Conservation (phyloP, 2,888 invertebrate genomes). For the Watsonalla binaria region DNA sequence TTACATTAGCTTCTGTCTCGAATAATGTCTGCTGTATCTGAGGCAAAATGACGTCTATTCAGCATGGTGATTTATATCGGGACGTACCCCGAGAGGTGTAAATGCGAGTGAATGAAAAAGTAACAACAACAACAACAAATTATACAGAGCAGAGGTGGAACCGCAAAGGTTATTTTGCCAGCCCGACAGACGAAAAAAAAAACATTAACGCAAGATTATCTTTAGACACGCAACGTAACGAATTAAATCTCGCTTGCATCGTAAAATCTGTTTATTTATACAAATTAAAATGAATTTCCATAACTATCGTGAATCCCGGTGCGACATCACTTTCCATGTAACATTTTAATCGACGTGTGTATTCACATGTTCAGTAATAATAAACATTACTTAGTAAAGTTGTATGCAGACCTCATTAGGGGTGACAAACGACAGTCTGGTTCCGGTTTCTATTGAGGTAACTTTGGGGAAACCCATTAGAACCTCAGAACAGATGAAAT, state of each 20-base stretch:
- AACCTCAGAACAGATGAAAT: constrained; percentile 34
- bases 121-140: neutral
- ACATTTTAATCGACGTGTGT: neutral
- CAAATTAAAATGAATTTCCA: neutral
- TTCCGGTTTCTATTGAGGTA: constrained; percentile 34
- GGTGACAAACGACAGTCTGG: constrained; percentile 38
- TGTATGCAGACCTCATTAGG: constrained; percentile 33
- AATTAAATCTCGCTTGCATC: neutral
- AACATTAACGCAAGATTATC: neutral
- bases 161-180: neutral
- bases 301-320: neutral
- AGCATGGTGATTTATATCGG: neutral
- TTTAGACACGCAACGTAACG: neutral
- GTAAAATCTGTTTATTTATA: neutral
- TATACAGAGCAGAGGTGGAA: neutral
- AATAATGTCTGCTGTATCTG: no score
- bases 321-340: neutral
- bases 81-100: neutral
- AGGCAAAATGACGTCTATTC: neutral
- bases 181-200: neutral
- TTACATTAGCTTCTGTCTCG: no score
- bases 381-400: constrained; percentile 20
- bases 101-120: neutral
- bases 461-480: constrained; percentile 36
- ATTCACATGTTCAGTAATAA: constrained; percentile 8